Percentiles rank a stretch among this genome's conserved stretches.
These are phyloP conservation scores for Sebastes trivittatus DNA, from an alignment of 2,797 vertebrate species.

Conservation along the genomic window DNA sequence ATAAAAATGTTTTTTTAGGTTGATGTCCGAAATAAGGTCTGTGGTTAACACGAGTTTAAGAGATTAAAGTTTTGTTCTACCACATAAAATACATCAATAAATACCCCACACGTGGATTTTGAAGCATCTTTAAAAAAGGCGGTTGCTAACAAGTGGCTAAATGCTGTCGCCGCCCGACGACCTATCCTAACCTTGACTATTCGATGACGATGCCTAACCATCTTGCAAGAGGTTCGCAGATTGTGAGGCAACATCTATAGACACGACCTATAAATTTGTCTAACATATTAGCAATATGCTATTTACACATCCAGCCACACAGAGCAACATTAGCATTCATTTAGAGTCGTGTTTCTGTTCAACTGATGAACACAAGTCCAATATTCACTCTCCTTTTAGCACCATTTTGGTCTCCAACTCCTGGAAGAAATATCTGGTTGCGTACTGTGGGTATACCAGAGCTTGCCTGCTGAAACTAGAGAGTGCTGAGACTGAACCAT, in stretches of 20 bases:
- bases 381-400: neutral
- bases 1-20: accelerated
- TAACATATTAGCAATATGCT: neutral
- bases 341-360: neutral
- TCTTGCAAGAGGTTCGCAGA: neutral
- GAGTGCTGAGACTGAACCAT: neutral
- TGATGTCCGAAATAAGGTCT: no score
- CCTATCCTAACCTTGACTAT: no score
- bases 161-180: no score
- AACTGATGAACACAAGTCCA: neutral
- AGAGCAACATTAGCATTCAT: neutral
- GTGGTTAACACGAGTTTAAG: no score
- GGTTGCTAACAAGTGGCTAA: no score
- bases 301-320: neutral
- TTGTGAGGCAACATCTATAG: neutral
- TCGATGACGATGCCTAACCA: neutral
- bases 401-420: neutral
- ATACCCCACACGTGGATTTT: no score
- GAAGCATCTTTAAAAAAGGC: no score
- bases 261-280: neutral
- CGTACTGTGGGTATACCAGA: neutral
- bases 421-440: neutral
- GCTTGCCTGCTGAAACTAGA: neutral
- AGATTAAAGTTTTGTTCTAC: no score
- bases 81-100: no score